These are phyloP conservation scores for Megaceryle torquata DNA, from an alignment of 2,113 vertebrate species.

Conservation along the genomic window DNA sequence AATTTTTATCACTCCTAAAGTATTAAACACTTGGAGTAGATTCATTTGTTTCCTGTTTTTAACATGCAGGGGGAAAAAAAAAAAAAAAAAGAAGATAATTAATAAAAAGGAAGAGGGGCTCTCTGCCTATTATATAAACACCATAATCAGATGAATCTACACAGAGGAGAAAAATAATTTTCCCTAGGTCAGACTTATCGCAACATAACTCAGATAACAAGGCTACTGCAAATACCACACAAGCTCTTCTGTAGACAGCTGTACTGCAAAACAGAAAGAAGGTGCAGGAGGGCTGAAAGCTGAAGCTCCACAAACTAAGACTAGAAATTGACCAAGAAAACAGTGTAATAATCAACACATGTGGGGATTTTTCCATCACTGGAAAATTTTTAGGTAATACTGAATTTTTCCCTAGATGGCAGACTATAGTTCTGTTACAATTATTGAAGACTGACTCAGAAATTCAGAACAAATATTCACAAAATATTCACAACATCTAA, in stretches of 20 bases:
- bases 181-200: background rate
- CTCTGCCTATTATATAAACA: background rate
- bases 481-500: background rate
- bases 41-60: background rate
- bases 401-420: background rate
- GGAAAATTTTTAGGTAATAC: background rate
- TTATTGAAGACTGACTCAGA: background rate
- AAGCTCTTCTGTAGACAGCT: background rate
- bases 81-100: background rate
- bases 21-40: background rate
- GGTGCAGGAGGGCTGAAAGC: background rate
- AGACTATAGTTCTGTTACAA: background rate
- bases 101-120: background rate
- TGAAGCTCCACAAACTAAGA: background rate
- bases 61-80: background rate
- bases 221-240: background rate
- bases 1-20: background rate
- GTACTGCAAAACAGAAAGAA: background rate
- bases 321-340: background rate
- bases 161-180: background rate
- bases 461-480: background rate
- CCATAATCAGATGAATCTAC: background rate
- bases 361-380: background rate
- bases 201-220: background rate
- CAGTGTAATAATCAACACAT: rapidly evolving